phyloP scores from a whole-genome alignment of 1,140 invertebrate species.

The Hyphantria cunea region DNA sequence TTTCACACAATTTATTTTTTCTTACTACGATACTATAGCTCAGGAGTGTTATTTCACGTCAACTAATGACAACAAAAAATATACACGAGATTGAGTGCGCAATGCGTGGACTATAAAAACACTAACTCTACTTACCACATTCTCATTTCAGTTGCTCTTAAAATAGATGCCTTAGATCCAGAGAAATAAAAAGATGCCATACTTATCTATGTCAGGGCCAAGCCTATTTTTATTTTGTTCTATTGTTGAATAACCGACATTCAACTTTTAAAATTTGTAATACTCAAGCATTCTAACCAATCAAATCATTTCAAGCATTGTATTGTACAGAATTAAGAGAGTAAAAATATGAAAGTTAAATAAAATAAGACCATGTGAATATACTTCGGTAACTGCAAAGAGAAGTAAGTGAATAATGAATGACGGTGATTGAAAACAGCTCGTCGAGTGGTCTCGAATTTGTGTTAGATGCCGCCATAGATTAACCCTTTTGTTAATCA shows the following conservation, averaged over 20 bases:
- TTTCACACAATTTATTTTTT: conserved; percentile 80
- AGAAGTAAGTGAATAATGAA: conserved; percentile 79
- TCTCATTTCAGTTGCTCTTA: conserved; percentile 18
- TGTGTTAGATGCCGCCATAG: conserved; percentile 77
- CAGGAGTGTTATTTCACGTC: conserved; percentile 73
- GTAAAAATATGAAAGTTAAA: conserved; percentile 77
- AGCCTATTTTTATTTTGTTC: conserved; percentile 16
- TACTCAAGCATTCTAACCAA: conserved; percentile 56
- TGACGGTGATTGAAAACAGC: conserved; percentile 75
- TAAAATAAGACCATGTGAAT: conserved; percentile 72
- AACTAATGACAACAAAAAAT: conserved; percentile 79
- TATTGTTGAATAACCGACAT: conserved; percentile 28
- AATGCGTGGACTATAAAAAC: conserved; percentile 27
- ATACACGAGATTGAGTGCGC: conserved; percentile 47
- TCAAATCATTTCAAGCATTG: conserved; percentile 71
- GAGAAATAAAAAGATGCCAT: conserved; percentile 28
- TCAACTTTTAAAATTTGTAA: conserved; percentile 46
- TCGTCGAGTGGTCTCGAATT: conserved; percentile 66
- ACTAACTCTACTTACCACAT: conserved; percentile 27
- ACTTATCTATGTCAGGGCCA: conserved; percentile 6
- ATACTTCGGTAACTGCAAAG: conserved; percentile 74
- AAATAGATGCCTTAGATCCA: conserved; percentile 31
- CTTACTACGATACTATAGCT: conserved; percentile 57
- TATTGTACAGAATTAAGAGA: conserved; percentile 63
- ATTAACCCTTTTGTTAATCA: conserved; percentile 79